These are phyloP conservation scores for Hapalemur alaotrensis DNA, from an alignment of 2,797 vertebrate species.

Conservation along the genomic window DNA sequence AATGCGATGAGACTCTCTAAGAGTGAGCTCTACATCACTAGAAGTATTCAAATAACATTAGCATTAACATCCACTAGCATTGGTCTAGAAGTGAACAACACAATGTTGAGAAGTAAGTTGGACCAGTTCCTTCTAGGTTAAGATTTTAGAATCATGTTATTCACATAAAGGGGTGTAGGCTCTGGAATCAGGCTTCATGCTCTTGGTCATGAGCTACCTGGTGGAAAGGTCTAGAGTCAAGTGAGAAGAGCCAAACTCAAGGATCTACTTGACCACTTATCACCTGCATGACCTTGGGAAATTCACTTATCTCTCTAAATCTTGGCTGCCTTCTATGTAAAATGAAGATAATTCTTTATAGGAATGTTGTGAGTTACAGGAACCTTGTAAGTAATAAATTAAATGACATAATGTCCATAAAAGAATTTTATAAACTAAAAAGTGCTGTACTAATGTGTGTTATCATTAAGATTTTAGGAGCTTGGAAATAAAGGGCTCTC, in stretches of 20 bases:
- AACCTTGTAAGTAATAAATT: neutral
- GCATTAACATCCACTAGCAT: neutral
- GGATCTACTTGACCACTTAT: too few species aligned
- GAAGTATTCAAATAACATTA: neutral
- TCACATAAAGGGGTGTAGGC: too few species aligned
- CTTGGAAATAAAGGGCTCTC: neutral
- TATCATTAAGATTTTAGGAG: conserved; percentile 55
- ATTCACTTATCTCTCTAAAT: neutral
- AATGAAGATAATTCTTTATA: neutral
- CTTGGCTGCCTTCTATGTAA: neutral
- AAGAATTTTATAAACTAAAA: conserved; percentile 35
- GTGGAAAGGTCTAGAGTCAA: neutral
- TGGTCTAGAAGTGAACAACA: neutral
- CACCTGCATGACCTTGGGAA: neutral
- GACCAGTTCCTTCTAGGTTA: neutral
- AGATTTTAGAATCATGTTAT: neutral
- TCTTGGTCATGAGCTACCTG: neutral
- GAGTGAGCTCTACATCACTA: neutral
- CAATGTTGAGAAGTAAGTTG: neutral
- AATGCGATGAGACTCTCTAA: neutral
- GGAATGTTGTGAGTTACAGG: neutral
- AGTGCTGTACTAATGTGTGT: neutral
- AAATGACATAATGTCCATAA: neutral
- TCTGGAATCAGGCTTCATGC: neutral
- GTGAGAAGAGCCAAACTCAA: neutral